A percentile compares a stretch with the other conserved stretches of the same genome.
Evolutionary conservation across 2,113 vertebrate species (phyloP).

Genomic region (Archilochus colubris): DNA sequence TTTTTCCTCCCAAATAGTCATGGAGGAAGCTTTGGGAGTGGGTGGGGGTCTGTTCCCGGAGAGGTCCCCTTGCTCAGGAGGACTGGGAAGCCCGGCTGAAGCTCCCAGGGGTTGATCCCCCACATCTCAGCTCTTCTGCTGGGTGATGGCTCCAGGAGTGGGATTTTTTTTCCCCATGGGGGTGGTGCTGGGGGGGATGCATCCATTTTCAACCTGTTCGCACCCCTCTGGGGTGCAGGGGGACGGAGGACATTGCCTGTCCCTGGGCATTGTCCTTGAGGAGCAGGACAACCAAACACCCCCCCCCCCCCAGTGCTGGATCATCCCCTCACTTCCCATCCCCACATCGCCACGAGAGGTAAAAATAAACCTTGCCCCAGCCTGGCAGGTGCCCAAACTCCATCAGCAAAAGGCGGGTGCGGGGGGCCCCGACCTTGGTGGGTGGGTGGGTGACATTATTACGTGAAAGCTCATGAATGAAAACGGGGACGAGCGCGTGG

Average conservation of each 20-base stretch:
- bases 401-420: not conserved
- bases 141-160: not conserved
- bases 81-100: not conserved
- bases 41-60: not conserved
- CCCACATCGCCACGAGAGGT: not conserved
- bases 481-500: not conserved
- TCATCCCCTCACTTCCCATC: not conserved
- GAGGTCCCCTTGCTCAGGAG: not conserved
- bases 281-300: not conserved
- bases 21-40: not conserved
- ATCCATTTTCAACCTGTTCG: not conserved
- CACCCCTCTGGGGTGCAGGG: not conserved
- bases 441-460: not conserved
- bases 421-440: slow-evolving; percentile 33
- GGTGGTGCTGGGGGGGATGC: not conserved
- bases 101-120: not conserved
- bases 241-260: rapidly evolving
- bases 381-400: not conserved
- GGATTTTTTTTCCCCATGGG: rapidly evolving
- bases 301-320: not conserved
- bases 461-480: slow-evolving; percentile 59
- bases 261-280: not conserved
- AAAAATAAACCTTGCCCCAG: slow-evolving; percentile 13
- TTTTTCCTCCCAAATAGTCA: not conserved
- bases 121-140: rapidly evolving